These are phyloP conservation scores for Trichogramma evanescens DNA, from an alignment of 2,888 invertebrate genomes.

Conservation along the genomic window DNA sequence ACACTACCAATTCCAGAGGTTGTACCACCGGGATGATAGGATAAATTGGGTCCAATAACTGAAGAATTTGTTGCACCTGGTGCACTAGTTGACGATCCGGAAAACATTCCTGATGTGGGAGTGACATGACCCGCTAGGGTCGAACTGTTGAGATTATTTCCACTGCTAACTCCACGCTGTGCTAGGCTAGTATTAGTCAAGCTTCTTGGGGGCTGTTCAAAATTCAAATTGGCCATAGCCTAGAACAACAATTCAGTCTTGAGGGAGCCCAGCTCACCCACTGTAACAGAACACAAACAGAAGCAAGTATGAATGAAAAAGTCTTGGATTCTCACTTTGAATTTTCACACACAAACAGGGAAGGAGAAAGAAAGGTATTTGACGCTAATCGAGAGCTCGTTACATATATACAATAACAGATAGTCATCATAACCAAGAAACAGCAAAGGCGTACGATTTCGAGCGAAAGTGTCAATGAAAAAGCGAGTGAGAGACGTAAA, in stretches of 20 bases:
- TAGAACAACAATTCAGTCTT: not conserved
- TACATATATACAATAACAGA: slow-evolving; percentile 16
- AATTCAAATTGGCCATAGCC: slow-evolving; percentile 92
- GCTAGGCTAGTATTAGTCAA: slow-evolving; percentile 72
- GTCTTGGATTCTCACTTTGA: not conserved
- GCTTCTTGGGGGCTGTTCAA: slow-evolving; percentile 82
- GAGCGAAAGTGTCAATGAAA: slow-evolving; percentile 13
- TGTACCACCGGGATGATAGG: slow-evolving; percentile 35
- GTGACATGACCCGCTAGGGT: slow-evolving; percentile 71
- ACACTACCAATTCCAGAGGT: slow-evolving; percentile 46
- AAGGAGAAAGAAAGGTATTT: not conserved
- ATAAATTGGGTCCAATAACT: slow-evolving; percentile 43
- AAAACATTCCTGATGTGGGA: slow-evolving; percentile 62
- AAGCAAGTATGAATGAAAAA: not conserved
- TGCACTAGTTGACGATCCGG: slow-evolving; percentile 46
- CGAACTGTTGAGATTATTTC: slow-evolving; percentile 55
- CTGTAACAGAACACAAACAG: not conserved
- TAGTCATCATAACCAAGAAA: slow-evolving; percentile 23
- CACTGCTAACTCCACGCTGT: slow-evolving; percentile 59
- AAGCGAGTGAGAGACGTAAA: not conserved
- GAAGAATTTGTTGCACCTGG: slow-evolving; percentile 42
- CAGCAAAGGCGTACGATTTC: not conserved
- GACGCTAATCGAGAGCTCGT: not conserved
- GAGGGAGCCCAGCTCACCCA: not conserved
- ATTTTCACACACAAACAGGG: not conserved